phyloP scores from a whole-genome alignment of 2,113 vertebrate species.

The Carollia perspicillata region DNA sequence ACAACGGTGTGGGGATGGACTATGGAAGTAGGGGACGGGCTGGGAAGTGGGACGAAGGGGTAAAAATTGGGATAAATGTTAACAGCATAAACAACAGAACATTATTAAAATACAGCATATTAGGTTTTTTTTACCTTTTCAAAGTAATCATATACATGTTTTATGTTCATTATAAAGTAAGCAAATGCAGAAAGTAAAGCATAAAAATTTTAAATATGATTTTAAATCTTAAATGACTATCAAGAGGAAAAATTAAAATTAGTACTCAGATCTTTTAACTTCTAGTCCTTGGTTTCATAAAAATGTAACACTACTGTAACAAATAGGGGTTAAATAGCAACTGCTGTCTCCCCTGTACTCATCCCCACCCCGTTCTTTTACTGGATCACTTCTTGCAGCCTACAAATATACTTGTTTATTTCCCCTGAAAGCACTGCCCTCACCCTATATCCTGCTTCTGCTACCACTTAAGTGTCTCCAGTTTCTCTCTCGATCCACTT shows the following conservation, averaged over 20 bases:
- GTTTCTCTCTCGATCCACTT: background rate
- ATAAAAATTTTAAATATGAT: background rate
- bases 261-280: background rate
- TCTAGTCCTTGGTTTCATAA: background rate
- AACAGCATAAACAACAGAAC: no score
- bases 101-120: no score
- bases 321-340: background rate
- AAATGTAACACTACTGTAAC: background rate
- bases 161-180: background rate
- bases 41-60: no score
- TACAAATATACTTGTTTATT: background rate
- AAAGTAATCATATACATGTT: background rate
- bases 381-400: background rate
- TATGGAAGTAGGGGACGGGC: no score
- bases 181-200: no score
- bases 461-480: background rate
- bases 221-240: background rate
- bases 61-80: no score
- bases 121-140: background rate
- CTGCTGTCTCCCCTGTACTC: background rate
- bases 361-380: background rate
- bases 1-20: no score
- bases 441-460: background rate
- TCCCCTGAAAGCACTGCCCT: background rate
- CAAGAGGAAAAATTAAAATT: background rate